phyloP scores from a whole-genome alignment of 1,140 invertebrate species.

The Rhagoletis pomonella region DNA sequence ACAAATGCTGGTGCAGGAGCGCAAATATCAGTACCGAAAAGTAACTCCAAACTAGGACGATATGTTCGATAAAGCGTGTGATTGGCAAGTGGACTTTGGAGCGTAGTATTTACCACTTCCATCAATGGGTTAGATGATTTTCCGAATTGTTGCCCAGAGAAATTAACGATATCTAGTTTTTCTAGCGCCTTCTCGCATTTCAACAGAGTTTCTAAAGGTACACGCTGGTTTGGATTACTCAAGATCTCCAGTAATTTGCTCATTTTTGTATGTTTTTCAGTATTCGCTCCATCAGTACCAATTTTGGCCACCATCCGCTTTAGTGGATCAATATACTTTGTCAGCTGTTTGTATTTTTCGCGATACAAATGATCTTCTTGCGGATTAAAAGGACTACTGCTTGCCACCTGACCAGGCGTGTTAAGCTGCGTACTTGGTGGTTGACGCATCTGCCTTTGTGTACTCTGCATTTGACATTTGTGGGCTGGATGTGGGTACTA shows the following conservation, averaged over 20 bases:
- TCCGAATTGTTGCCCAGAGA: conserved; percentile 75
- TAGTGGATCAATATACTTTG: conserved; percentile 94
- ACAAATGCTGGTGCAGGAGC: no score
- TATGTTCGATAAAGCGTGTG: conserved; percentile 94
- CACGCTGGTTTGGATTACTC: conserved; percentile 89
- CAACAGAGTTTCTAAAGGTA: conserved; percentile 90
- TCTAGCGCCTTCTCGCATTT: conserved; percentile 94
- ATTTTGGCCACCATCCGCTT: conserved; percentile 89
- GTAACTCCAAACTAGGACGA: conserved; percentile 88
- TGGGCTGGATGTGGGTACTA: conserved; percentile 82
- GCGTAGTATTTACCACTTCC: conserved; percentile 87
- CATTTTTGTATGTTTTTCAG: conserved; percentile 81
- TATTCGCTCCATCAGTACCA: conserved; percentile 84
- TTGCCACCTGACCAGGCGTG: conserved; percentile 83
- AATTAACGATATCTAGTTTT: conserved; percentile 75
- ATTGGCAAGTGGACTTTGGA: conserved; percentile 90
- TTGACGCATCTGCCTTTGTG: conserved; percentile 78
- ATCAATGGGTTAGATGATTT: conserved; percentile 82
- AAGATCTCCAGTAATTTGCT: conserved; percentile 93
- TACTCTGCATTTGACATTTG: conserved; percentile 77
- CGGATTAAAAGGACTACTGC: conserved; percentile 80
- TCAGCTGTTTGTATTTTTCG: conserved; percentile 93
- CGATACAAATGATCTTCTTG: conserved; percentile 91
- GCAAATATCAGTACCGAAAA: conserved; percentile 91
- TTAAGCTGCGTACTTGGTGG: conserved; percentile 88